Evolutionary conservation across 2,797 vertebrate species (phyloP), one percentile per base, ranked within the genome.

Genomic region (Rallus crepitans): DNA sequence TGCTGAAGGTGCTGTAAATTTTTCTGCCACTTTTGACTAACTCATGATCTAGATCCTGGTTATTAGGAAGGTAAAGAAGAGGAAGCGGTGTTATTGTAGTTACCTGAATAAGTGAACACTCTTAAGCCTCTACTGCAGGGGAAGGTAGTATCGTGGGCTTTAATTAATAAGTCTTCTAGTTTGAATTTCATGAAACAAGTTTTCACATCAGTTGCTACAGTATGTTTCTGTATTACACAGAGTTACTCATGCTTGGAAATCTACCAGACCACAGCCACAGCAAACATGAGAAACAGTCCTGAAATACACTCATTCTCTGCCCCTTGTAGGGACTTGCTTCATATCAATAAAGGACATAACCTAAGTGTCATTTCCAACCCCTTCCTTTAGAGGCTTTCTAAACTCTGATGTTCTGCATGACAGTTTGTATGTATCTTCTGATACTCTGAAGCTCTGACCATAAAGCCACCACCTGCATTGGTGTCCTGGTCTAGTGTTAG

Each of bases 211-310:
- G 53, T 79, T 95, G 73, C 60, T 80, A 25, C 0, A 8, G 7
- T 87, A 31, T 73, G 19, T 66, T 89, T 93, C 40, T 82, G 47
- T 84, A 28, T 85, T 93, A 66, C n/a, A 78, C 27, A n/a, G 65
- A 65, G 66, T 93, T 90, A 89, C 53, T 90, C 18, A 24, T 68
- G 24, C 81, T 89, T 89, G 75, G 78, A 90, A 77, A 84, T 85
- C 63, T 72, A 92, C 7, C 56, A 64, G 15, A 85, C 68, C 64
- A 31, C 87, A 95, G 85, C 68, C 64, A 31, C 87, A 95, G 85
- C 2, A 27, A 82, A 65, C 33, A 35, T 72, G 80, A 90, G 56
- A 82, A 93, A 48, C 25, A 63, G 39, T 82, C 39, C 25, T 63
- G 45, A 61, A 63, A 80, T 78, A 31, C 12, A 13, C 33, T 79